phyloP scores from a whole-genome alignment of 2,113 vertebrate genomes.

The Notothenia rossii region DNA sequence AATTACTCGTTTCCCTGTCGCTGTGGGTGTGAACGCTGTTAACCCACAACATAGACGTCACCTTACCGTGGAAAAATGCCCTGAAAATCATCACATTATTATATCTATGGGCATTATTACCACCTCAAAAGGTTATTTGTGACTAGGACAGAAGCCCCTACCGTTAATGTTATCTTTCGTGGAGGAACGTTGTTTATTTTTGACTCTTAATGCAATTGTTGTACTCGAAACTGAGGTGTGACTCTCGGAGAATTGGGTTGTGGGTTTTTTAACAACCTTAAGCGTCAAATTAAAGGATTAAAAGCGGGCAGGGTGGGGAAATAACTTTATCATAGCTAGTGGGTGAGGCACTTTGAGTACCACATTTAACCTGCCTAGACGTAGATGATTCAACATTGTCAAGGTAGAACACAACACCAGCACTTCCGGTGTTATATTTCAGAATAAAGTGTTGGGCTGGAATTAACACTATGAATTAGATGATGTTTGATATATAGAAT shows the following conservation, averaged over 20 bases:
- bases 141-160: too few relatives aligned
- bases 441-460: slow-evolving; percentile 21
- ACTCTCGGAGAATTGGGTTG: not conserved
- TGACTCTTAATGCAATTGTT: not conserved
- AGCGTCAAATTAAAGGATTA: slow-evolving; percentile 5
- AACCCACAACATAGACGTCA: not conserved
- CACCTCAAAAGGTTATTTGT: too few relatives aligned
- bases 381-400: slow-evolving; percentile 35
- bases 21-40: slow-evolving; percentile 44
- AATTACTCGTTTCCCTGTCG: slow-evolving; percentile 22
- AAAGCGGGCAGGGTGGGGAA: slow-evolving; percentile 69
- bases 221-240: not conserved
- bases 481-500: not conserved
- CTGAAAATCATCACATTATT: not conserved
- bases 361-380: slow-evolving; percentile 51
- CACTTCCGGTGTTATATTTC: slow-evolving; percentile 28
- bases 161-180: not conserved
- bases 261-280: slow-evolving; percentile 5
- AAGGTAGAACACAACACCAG: not conserved
- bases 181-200: not conserved
- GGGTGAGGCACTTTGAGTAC: slow-evolving; percentile 72
- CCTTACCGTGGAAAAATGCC: not conserved
- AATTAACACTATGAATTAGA: too few relatives aligned
- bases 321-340: slow-evolving; percentile 43
- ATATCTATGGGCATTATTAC: not conserved